These are phyloP conservation scores for Baronia brevicornis DNA, from an alignment of 2,888 invertebrate species.

Conservation along the genomic window DNA sequence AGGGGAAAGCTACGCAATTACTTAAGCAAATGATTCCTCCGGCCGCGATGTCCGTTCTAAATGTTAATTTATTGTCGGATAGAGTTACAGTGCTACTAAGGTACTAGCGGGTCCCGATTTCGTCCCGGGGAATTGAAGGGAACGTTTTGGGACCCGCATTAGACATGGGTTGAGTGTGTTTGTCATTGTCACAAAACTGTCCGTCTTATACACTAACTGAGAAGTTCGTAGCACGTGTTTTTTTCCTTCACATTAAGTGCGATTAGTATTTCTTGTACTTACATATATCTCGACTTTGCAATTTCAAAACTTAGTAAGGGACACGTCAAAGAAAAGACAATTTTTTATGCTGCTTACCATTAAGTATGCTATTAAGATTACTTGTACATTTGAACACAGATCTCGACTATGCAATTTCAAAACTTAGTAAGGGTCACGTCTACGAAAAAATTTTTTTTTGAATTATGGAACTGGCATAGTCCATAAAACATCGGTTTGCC, in stretches of 20 bases:
- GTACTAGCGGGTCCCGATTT: constrained; percentile 1
- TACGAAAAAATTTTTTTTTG: no score
- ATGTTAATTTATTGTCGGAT: constrained; percentile 11
- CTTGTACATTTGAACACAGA: no score
- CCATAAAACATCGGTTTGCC: no score
- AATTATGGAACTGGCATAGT: no score
- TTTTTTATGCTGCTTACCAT: no score
- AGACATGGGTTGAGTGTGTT: constrained; percentile 8
- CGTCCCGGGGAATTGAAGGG: constrained; percentile 1
- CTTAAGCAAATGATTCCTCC: constrained; percentile 10
- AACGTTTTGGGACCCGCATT: neutral
- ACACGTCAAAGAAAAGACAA: no score
- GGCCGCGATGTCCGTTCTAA: constrained; percentile 11
- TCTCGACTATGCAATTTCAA: no score
- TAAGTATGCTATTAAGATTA: no score
- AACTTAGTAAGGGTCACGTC: no score
- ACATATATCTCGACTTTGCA: no score
- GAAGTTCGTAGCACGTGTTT: neutral
- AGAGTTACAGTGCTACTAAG: constrained; percentile 5
- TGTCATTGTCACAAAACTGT: constrained; percentile 10
- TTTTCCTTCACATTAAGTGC: neutral
- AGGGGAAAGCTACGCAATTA: constrained; percentile 11
- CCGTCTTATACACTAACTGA: constrained; percentile 4
- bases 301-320: no score
- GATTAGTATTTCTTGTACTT: neutral